These are phyloP conservation scores for Cephus runcator DNA, from an alignment of 2,888 invertebrate genomes.

Conservation along the genomic window DNA sequence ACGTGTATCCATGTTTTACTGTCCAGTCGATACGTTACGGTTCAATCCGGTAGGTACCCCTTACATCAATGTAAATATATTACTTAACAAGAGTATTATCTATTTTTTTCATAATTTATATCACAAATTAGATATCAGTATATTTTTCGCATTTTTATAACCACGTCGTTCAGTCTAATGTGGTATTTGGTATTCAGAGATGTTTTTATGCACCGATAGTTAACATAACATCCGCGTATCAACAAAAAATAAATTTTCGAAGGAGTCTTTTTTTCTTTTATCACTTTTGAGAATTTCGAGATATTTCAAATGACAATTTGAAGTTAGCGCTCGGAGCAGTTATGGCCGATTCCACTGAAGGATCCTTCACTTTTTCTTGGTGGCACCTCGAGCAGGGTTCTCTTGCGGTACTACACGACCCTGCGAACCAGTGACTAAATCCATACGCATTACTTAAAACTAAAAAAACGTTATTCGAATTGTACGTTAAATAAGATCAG, in stretches of 20 bases:
- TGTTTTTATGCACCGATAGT: background rate
- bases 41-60: constrained; percentile 3
- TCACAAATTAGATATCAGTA: background rate
- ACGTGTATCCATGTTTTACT: background rate
- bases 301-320: background rate
- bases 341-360: background rate
- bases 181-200: background rate
- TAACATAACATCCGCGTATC: background rate
- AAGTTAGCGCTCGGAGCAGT: background rate
- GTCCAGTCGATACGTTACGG: constrained; percentile 3
- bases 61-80: background rate
- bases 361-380: background rate
- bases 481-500: background rate
- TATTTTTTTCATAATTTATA: background rate
- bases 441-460: background rate
- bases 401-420: background rate
- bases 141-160: background rate
- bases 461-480: background rate
- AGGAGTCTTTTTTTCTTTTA: background rate
- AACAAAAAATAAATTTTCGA: background rate
- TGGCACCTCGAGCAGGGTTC: background rate
- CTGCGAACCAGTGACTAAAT: background rate
- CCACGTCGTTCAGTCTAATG: background rate
- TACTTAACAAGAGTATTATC: background rate
- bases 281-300: background rate